A percentile compares a stretch with the other conserved stretches of the same genome.
These are phyloP conservation scores for Hecatera dysodea DNA, from an alignment of 2,888 invertebrate genomes.

Conservation along the genomic window DNA sequence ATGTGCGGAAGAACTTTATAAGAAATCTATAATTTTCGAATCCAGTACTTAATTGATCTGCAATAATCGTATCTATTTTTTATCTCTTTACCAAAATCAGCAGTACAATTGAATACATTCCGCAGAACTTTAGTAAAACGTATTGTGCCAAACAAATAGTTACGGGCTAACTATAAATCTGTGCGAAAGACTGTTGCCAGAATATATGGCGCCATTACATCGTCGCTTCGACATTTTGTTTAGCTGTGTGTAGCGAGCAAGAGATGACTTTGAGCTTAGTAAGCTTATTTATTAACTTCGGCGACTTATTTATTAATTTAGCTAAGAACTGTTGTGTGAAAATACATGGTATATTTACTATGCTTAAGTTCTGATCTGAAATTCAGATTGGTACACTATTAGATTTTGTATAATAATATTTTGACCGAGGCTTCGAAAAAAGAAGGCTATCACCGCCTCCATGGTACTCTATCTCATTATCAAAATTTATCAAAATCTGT, in stretches of 20 bases:
- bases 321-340: not conserved
- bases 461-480: no score
- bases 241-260: not conserved
- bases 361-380: no score
- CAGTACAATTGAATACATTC: slow-evolving; percentile 13
- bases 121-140: slow-evolving; percentile 28
- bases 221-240: slow-evolving; percentile 41
- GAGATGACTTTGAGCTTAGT: not conserved
- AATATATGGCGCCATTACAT: slow-evolving; percentile 42
- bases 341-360: no score
- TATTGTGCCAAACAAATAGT: slow-evolving; percentile 41
- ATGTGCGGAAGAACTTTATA: not conserved
- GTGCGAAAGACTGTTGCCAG: slow-evolving; percentile 26
- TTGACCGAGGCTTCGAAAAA: no score
- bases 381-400: no score
- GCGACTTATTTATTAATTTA: no score
- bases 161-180: slow-evolving; percentile 46
- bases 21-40: not conserved
- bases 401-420: no score
- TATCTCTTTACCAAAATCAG: slow-evolving; percentile 12
- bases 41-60: not conserved
- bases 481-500: no score
- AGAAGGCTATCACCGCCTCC: no score
- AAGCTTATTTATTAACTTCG: not conserved
- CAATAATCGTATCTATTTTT: not conserved